Conservation (phyloP, 1,140 invertebrate genomes). For the Neodiprion lecontei region DNA sequence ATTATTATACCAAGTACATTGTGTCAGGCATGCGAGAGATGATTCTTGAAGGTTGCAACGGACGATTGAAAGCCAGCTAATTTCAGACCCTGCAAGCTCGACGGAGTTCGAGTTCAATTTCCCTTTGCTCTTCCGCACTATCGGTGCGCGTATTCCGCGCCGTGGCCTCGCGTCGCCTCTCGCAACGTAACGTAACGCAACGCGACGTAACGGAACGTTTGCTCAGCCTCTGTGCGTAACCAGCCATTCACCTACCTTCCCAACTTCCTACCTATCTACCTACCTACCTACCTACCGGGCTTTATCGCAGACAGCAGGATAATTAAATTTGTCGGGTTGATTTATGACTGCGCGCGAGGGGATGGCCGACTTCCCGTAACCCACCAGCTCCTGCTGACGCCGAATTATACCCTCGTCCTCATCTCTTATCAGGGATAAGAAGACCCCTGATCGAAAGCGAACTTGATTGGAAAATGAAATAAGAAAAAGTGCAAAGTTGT, state of each 20-base stretch:
- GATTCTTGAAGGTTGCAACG: too few species aligned
- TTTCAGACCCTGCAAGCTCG: too few species aligned
- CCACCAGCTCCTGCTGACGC: background rate
- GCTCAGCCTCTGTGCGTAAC: constrained; percentile 14
- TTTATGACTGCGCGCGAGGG: constrained; percentile 54
- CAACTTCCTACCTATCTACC: constrained; percentile 9
- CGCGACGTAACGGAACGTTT: background rate
- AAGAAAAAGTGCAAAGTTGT: background rate
- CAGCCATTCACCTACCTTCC: constrained; percentile 17
- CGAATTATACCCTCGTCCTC: too few species aligned
- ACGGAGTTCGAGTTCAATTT: background rate
- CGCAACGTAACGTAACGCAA: background rate
- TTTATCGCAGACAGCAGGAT: constrained; percentile 66
- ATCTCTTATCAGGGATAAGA: background rate
- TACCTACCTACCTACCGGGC: constrained; percentile 32
- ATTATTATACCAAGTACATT: too few species aligned
- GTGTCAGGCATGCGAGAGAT: too few species aligned
- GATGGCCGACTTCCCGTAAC: background rate
- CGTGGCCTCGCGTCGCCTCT: background rate
- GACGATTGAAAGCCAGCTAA: too few species aligned
- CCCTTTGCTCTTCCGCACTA: background rate
- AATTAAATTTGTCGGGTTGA: constrained; percentile 67
- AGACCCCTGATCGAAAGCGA: background rate
- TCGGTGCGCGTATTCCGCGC: background rate
- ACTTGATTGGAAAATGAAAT: background rate